Conservation (phyloP, 2,113 vertebrate species). For the Hemichromis elongatus region DNA sequence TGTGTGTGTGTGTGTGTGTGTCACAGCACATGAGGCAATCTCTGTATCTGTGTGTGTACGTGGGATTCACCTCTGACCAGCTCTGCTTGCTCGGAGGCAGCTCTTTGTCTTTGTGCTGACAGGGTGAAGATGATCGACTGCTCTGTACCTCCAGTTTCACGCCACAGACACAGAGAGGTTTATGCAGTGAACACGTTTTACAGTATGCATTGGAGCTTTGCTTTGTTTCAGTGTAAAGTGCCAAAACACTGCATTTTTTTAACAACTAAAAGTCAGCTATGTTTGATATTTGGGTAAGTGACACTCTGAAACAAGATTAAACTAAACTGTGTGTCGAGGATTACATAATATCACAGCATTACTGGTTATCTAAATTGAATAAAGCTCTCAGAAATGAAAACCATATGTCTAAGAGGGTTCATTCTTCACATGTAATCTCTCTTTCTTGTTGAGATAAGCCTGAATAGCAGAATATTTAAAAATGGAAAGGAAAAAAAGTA, state of each 20-base stretch:
- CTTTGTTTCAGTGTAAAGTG: neutral
- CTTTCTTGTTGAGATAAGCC: neutral
- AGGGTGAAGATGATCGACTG: conserved; percentile 65
- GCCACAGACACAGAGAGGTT: conserved; percentile 40
- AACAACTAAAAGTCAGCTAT: neutral
- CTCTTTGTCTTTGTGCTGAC: conserved; percentile 69
- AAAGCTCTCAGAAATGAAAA: neutral
- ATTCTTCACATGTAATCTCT: neutral
- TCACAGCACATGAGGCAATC: neutral
- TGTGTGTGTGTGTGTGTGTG: neutral
- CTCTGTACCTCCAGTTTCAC: conserved; percentile 28
- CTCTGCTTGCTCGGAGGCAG: conserved; percentile 61
- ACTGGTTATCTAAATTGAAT: neutral
- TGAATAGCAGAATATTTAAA: neutral
- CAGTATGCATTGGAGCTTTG: neutral
- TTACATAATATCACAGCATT: neutral
- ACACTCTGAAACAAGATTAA: neutral
- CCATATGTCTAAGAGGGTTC: neutral
- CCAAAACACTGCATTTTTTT: neutral
- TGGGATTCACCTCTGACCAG: conserved; percentile 59
- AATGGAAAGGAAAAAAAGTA: neutral
- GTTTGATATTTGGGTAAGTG: neutral
- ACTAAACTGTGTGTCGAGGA: neutral
- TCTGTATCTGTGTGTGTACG: conserved; percentile 16
- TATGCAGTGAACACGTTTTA: neutral